Conservation (phyloP, 2,797 vertebrate species). For the Pseudochromis fuscus region DNA sequence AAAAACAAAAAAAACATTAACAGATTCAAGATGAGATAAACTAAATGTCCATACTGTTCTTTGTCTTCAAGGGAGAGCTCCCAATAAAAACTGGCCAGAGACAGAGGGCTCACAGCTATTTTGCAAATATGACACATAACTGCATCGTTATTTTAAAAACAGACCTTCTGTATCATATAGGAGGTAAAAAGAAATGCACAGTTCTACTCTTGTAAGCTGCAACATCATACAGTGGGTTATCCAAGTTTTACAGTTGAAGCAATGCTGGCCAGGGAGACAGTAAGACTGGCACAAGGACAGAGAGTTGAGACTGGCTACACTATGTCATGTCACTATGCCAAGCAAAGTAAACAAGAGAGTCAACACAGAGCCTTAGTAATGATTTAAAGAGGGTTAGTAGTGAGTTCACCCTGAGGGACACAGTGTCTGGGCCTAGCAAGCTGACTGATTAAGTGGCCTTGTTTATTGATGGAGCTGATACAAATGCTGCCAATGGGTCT, state of each 20-base stretch:
- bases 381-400: constrained; percentile 61
- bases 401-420: constrained; percentile 52
- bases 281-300: constrained; percentile 1
- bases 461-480: constrained; percentile 59
- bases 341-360: constrained; percentile 56
- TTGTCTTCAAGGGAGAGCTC: neutral
- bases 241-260: neutral
- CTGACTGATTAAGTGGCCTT: constrained; percentile 63
- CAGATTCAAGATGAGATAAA: too few species aligned
- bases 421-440: constrained; percentile 39
- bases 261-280: neutral
- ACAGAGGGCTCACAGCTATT: neutral
- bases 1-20: too few species aligned
- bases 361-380: constrained; percentile 49
- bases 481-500: constrained; percentile 36
- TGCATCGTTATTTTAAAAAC: too few species aligned
- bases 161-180: too few species aligned
- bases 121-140: neutral
- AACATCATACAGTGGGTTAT: neutral
- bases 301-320: constrained; percentile 30
- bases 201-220: neutral
- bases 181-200: too few species aligned
- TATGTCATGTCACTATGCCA: constrained; percentile 18
- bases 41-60: neutral
- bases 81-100: neutral